Percentiles rank a stretch among this genome's conserved stretches.
Conservation (phyloP, 1,140 invertebrate genomes). For the Eumaeus atala region DNA sequence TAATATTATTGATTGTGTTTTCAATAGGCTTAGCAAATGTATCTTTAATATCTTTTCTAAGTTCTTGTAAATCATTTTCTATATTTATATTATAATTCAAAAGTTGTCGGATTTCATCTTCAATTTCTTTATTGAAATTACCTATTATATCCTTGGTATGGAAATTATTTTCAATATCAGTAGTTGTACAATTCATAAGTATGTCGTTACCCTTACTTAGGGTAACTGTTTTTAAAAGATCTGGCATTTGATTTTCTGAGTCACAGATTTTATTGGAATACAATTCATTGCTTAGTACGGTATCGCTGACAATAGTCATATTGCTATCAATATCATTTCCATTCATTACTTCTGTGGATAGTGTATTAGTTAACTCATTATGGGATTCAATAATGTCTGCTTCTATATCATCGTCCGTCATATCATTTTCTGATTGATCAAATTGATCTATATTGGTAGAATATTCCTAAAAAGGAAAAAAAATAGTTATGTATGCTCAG, state of each 20-base stretch:
- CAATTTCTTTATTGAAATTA: constrained; percentile 74
- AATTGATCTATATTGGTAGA: constrained; percentile 58
- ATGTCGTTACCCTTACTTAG: constrained; percentile 50
- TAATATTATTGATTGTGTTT: constrained; percentile 69
- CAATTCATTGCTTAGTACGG: constrained; percentile 1
- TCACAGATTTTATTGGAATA: constrained; percentile 11
- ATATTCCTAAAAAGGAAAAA: constrained; percentile 44
- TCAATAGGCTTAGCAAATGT: constrained; percentile 67
- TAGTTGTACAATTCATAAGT: constrained; percentile 40
- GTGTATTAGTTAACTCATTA: constrained; percentile 24
- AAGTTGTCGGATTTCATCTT: constrained; percentile 70
- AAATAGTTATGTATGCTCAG: background rate
- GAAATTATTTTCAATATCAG: constrained; percentile 67
- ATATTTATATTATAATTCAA: constrained; percentile 67
- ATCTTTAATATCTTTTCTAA: constrained; percentile 69
- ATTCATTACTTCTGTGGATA: constrained; percentile 34
- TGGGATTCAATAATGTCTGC: constrained; percentile 40
- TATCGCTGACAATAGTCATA: constrained; percentile 18
- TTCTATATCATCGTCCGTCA: constrained; percentile 65
- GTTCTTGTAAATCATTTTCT: constrained; percentile 66
- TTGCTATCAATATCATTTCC: constrained; percentile 34
- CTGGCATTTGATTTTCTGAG: constrained; percentile 42
- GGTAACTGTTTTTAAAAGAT: constrained; percentile 55
- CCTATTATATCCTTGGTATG: constrained; percentile 69
- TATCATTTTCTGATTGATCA: constrained; percentile 67